These are phyloP conservation scores for Teinopalpus imperialis DNA, from an alignment of 2,888 invertebrate species.

Conservation along the genomic window DNA sequence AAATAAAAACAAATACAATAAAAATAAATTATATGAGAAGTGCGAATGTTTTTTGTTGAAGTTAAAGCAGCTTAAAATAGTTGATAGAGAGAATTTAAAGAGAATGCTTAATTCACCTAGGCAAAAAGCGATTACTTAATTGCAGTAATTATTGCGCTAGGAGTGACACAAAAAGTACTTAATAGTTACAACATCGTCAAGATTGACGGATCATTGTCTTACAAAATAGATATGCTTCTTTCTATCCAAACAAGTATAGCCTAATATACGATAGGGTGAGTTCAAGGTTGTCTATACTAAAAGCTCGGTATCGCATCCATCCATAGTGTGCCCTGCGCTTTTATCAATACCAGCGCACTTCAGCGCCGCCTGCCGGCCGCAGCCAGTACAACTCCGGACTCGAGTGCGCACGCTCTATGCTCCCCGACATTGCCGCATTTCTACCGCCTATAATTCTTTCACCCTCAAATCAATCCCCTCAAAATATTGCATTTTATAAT, in stretches of 20 bases:
- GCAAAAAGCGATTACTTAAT: conserved; percentile 19
- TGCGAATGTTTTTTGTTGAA: conserved; percentile 4
- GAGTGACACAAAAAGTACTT: no score
- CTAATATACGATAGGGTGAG: conserved; percentile 66
- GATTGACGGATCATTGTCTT: no score
- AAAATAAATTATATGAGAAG: no score
- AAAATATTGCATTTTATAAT: conserved; percentile 41
- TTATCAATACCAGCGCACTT: conserved; percentile 63
- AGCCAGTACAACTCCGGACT: conserved; percentile 56
- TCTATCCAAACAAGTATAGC: conserved; percentile 58
- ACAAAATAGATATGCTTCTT: no score
- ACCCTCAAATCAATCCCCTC: conserved; percentile 60
- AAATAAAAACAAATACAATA: no score
- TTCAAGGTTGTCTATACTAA: conserved; percentile 71
- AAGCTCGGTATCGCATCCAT: conserved; percentile 44
- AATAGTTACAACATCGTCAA: no score
- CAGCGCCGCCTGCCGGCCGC: conserved; percentile 65
- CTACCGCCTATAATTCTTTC: conserved; percentile 44
- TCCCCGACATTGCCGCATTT: conserved; percentile 64
- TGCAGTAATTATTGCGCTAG: background rate
- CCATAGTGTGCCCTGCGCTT: conserved; percentile 56
- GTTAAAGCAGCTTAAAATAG: background rate
- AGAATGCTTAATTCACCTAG: conserved; percentile 8
- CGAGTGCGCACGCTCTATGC: conserved; percentile 73
- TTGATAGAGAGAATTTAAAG: conserved; percentile 1